phyloP scores from a whole-genome alignment of 2,888 invertebrate species.

The Julus scanicus region DNA sequence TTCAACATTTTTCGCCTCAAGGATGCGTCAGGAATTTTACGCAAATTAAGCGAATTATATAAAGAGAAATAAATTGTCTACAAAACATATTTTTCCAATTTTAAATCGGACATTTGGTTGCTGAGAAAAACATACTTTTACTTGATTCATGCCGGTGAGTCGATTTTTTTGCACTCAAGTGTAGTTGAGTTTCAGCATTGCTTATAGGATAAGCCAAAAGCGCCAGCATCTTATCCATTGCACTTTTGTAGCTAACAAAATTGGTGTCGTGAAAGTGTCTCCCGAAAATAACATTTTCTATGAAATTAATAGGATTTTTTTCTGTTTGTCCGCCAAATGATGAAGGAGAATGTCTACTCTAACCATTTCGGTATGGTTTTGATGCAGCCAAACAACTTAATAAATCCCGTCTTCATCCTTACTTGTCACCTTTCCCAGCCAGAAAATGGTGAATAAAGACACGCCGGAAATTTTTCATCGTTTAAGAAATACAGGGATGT shows the following conservation, averaged over 20 bases:
- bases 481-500: not conserved
- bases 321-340: not conserved
- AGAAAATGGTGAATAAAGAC: not conserved
- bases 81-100: too few relatives aligned
- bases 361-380: constrained; percentile 14
- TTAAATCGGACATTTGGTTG: too few relatives aligned
- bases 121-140: too few relatives aligned
- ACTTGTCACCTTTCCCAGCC: not conserved
- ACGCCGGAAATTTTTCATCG: constrained; percentile 21
- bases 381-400: constrained; percentile 24
- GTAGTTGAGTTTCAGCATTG: too few relatives aligned
- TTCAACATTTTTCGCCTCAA: too few relatives aligned
- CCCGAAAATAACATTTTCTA: not conserved
- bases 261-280: not conserved
- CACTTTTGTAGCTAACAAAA: not conserved
- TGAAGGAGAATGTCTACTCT: not conserved
- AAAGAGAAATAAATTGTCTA: too few relatives aligned
- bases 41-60: too few relatives aligned
- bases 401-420: constrained; percentile 20
- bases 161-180: too few relatives aligned
- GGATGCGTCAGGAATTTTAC: too few relatives aligned
- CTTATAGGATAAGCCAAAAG: too few relatives aligned
- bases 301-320: not conserved
- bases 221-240: not conserved
- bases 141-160: too few relatives aligned